A percentile compares a stretch with the other conserved stretches of the same genome.
Conservation (phyloP, 2,888 invertebrate species). For the Rhingia campestris region DNA sequence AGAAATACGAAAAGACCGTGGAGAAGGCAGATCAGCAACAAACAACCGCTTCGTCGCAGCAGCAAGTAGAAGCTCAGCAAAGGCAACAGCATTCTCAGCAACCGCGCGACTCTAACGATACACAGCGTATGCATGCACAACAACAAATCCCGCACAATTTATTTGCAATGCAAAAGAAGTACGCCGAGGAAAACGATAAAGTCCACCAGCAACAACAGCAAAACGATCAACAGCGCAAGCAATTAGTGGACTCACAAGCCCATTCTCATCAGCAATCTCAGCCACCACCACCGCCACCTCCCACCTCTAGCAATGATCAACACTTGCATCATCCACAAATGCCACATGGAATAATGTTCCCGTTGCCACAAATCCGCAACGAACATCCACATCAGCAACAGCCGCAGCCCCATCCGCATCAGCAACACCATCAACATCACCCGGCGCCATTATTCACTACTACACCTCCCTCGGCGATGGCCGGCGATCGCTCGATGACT, state of each 20-base stretch:
- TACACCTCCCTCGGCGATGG: slow-evolving; percentile 78
- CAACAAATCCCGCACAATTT: slow-evolving; percentile 80
- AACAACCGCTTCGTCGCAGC: slow-evolving; percentile 75
- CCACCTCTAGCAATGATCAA: slow-evolving; percentile 76
- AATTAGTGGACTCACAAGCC: slow-evolving; percentile 79
- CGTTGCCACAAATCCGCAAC: slow-evolving; percentile 79
- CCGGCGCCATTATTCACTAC: slow-evolving; percentile 80
- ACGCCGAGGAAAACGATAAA: slow-evolving; percentile 78
- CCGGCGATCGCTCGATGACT: slow-evolving; percentile 80
- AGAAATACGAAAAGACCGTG: slow-evolving; percentile 80
- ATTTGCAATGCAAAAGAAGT: slow-evolving; percentile 79
- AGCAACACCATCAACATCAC: slow-evolving; percentile 80
- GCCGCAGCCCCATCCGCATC: slow-evolving; percentile 79
- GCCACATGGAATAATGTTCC: slow-evolving; percentile 82
- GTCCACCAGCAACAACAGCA: slow-evolving; percentile 81
- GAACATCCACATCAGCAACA: slow-evolving; percentile 78
- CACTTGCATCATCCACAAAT: slow-evolving; percentile 81
- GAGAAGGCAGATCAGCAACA: slow-evolving; percentile 78
- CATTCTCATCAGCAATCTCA: slow-evolving; percentile 79
- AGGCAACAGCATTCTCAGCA: slow-evolving; percentile 76
- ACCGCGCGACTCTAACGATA: slow-evolving; percentile 53
- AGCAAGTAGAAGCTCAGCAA: slow-evolving; percentile 77
- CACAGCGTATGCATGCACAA: slow-evolving; percentile 77
- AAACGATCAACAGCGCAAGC: slow-evolving; percentile 78
- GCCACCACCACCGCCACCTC: slow-evolving; percentile 79